Conservation (phyloP, 2,797 vertebrate genomes). For the Platyrinchus mystaceus region DNA sequence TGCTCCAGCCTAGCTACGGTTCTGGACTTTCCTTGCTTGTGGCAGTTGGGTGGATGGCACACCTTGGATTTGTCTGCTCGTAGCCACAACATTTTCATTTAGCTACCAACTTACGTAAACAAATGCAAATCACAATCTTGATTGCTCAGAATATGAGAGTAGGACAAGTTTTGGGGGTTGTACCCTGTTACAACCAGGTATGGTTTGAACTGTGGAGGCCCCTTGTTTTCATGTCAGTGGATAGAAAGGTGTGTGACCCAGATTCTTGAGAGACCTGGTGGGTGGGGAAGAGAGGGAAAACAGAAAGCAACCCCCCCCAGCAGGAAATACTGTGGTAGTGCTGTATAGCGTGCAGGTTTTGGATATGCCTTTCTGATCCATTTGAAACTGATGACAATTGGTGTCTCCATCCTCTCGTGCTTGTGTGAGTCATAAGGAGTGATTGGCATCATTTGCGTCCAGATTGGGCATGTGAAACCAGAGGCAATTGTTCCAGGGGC, state of each 20-base stretch:
- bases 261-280: neutral
- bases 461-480: accelerated
- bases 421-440: accelerated
- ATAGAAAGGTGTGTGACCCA: neutral
- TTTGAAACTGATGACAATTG: accelerated
- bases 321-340: neutral
- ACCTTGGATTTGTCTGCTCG: neutral
- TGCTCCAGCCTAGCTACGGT: no score
- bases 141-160: neutral
- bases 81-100: accelerated
- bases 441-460: accelerated
- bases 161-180: neutral
- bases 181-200: neutral
- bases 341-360: accelerated
- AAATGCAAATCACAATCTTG: neutral
- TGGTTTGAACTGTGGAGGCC: neutral
- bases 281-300: neutral
- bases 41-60: accelerated
- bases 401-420: accelerated
- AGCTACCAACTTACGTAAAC: accelerated
- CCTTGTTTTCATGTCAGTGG: neutral
- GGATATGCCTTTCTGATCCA: neutral
- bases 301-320: accelerated
- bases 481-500: accelerated
- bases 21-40: neutral